Base-by-base conservation (phyloP, 2,113 vertebrate genomes). In the Takifugu bimaculatus region DNA sequence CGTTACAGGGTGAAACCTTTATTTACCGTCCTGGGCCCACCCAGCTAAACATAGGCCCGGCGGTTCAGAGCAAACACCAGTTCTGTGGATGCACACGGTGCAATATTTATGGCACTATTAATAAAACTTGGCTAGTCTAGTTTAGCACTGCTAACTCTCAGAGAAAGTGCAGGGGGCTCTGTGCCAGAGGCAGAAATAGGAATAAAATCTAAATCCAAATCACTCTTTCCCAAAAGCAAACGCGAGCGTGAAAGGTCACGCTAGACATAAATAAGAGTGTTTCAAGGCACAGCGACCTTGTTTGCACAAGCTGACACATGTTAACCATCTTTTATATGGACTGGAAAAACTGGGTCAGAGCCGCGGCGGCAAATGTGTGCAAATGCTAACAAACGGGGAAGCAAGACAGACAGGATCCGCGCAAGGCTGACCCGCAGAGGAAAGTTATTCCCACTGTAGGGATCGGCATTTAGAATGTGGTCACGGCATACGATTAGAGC, bases 311-410 rank as follows among this genome's bases (percentile, higher is more conserved):
- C 78, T 82, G 78, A 81, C 78, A 79, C 71, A 78, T 78, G 75
- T 84, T 85, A 74, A 75, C 60, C 70, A 65, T 88, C 73, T 78
- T 82, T 82, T 83, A 76, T 83, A 71, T 71, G 60, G 75, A 58
- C 65, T 80, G 77, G 68, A 79, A 76, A 85, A 87, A 81, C 59
- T 88, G 77, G 81, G 83, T 82, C 83, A 82, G 66, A 65, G 26
- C 12, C 58, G 59, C 54, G 50, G 50, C 56, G 70, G 75, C 57
- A 26, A 82, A 68, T 66, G 63, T 75, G 80, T 48, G 44, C 64
- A 7, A 51, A 39, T 49, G 50, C 74, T 32, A 65, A 81, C 70
- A 73, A 64, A 62, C 67, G 56, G 75, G 66, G 45, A 74, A 20
- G 20, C 20, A 20, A 20, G 20, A 68, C 63, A 15, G n/a, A n/a